phyloP scores from a whole-genome alignment of 2,797 vertebrate species.

The Xiphophorus birchmanni region DNA sequence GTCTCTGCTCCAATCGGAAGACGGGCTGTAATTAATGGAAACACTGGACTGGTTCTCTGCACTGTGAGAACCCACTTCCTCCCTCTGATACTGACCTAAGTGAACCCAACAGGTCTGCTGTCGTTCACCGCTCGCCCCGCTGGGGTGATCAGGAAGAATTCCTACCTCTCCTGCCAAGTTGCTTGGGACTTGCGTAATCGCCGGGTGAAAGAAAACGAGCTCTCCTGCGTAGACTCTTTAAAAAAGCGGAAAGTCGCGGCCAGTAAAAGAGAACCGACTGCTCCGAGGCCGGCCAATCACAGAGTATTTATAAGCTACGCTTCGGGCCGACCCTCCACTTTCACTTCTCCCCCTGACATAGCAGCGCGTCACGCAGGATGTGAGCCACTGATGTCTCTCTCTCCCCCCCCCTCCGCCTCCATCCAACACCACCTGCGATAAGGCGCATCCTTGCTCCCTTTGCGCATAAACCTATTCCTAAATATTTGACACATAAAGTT shows the following conservation, averaged over 20 bases:
- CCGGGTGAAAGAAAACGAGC: constrained; percentile 32
- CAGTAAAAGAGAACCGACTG: background rate
- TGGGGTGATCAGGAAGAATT: constrained; percentile 30
- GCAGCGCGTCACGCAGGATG: constrained; percentile 35
- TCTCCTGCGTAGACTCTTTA: background rate
- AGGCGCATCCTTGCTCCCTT: background rate
- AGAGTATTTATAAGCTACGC: constrained; percentile 35
- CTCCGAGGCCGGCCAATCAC: background rate
- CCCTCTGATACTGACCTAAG: constrained; percentile 12
- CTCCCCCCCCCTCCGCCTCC: accelerated
- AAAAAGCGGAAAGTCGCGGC: background rate
- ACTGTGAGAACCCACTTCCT: background rate
- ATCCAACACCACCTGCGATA: background rate
- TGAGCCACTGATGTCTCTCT: background rate
- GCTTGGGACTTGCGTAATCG: constrained; percentile 43
- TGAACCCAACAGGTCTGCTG: constrained; percentile 14
- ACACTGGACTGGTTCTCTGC: background rate
- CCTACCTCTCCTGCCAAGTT: constrained; percentile 56
- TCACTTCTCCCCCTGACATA: constrained; percentile 45
- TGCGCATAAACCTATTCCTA: background rate
- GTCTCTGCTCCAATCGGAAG: background rate
- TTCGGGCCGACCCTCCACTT: constrained; percentile 36
- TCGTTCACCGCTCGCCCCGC: constrained; percentile 21
- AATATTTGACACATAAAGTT: background rate
- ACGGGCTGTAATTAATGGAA: background rate